Evolutionary conservation across 2,888 invertebrate species (phyloP).

Genomic region (Mimachlamys varia): DNA sequence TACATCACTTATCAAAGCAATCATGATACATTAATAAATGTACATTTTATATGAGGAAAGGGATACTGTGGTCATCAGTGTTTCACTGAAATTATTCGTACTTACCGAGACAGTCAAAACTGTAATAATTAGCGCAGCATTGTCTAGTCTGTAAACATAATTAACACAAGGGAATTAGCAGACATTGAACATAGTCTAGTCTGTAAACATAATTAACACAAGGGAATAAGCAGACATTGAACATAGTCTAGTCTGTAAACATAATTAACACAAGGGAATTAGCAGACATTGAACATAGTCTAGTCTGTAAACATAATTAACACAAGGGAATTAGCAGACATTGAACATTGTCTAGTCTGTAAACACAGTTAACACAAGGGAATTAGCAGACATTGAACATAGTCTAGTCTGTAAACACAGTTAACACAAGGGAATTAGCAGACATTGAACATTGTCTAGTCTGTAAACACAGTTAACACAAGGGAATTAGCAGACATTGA

Average conservation of each 20-base stretch:
- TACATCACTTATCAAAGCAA: too few species aligned
- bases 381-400: too few species aligned
- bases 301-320: constrained; percentile 56
- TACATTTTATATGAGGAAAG: too few species aligned
- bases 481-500: too few species aligned
- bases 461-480: constrained; percentile 55
- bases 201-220: constrained; percentile 55
- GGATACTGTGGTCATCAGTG: too few species aligned
- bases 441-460: constrained; percentile 69
- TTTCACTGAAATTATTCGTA: neutral
- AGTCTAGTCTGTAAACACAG: constrained; percentile 60
- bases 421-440: neutral
- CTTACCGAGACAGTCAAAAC: constrained; percentile 69
- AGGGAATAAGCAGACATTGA: too few species aligned
- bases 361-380: constrained; percentile 37
- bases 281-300: too few species aligned
- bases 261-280: neutral
- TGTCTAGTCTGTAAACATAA: constrained; percentile 60
- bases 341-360: constrained; percentile 71
- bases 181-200: constrained; percentile 42
- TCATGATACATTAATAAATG: too few species aligned
- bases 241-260: constrained; percentile 67
- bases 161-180: neutral
- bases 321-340: neutral
- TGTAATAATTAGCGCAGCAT: constrained; percentile 75